Percentiles rank a stretch among this genome's conserved stretches.
Evolutionary conservation across 2,113 vertebrate genomes (phyloP).

Genomic region (Haemorhous mexicanus): DNA sequence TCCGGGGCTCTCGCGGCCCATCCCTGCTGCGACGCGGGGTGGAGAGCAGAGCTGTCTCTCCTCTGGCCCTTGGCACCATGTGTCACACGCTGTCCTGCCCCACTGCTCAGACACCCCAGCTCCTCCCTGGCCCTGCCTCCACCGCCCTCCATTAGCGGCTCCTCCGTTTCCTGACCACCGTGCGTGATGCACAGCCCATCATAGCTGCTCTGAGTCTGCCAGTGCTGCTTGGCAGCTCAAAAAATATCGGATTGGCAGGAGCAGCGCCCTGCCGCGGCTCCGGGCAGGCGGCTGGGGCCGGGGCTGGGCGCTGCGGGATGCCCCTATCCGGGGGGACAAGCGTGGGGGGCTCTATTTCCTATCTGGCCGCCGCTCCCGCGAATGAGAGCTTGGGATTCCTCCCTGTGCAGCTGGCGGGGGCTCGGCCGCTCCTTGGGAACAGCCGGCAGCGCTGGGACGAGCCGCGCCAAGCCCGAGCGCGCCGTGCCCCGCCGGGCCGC

Average conservation of each 20-base stretch:
- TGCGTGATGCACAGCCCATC: not conserved
- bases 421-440: not conserved
- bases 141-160: not conserved
- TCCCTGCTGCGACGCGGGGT: not conserved
- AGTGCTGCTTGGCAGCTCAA: not conserved
- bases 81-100: not conserved
- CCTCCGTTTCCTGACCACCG: not conserved
- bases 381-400: not conserved
- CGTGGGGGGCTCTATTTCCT: not conserved
- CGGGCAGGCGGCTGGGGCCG: not conserved
- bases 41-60: not conserved
- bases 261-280: not conserved
- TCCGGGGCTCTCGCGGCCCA: not conserved
- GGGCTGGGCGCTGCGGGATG: not conserved
- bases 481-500: not conserved
- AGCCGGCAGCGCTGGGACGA: not conserved
- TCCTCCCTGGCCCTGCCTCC: not conserved
- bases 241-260: not conserved
- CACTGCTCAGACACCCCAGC: accelerated
- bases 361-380: not conserved
- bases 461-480: not conserved
- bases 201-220: not conserved
- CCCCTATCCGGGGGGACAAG: not conserved
- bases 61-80: not conserved
- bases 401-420: not conserved